Conservation (phyloP, 2,888 invertebrate species). For the Rutpela maculata region DNA sequence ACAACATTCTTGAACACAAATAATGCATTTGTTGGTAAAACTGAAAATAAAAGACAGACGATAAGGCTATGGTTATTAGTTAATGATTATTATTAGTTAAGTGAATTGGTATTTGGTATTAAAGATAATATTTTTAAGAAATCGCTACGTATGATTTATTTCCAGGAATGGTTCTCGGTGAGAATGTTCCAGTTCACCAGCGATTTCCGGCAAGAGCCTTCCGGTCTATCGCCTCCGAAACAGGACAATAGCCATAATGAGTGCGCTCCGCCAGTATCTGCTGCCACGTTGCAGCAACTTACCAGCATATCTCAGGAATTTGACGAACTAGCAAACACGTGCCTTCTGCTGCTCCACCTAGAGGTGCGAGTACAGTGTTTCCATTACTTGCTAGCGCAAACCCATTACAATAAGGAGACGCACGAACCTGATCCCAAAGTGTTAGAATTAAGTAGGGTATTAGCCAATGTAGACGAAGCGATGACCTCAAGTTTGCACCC, state of each 20-base stretch:
- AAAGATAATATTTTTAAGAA: background rate
- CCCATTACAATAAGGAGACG: conserved; percentile 80
- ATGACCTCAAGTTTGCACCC: conserved; percentile 85
- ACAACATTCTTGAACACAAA: background rate
- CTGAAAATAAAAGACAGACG: no score
- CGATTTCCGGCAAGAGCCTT: conserved; percentile 76
- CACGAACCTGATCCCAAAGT: conserved; percentile 87
- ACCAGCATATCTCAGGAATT: conserved; percentile 86
- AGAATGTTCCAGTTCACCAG: conserved; percentile 79
- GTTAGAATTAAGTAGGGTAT: conserved; percentile 85
- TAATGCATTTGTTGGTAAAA: no score
- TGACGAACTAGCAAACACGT: conserved; percentile 92
- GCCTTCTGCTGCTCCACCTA: conserved; percentile 92
- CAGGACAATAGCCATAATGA: conserved; percentile 66
- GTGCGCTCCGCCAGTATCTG: conserved; percentile 74
- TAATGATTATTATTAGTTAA: no score
- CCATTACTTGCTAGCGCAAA: conserved; percentile 83
- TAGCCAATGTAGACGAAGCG: conserved; percentile 86
- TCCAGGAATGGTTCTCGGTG: conserved; percentile 87
- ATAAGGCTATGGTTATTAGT: no score
- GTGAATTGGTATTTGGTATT: background rate
- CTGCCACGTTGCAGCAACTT: conserved; percentile 79
- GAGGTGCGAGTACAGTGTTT: conserved; percentile 98
- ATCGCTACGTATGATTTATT: background rate
- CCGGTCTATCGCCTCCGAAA: conserved; percentile 70